Percentiles rank a stretch among this genome's conserved stretches.
These are phyloP conservation scores for Vidua macroura DNA, from an alignment of 2,113 vertebrate genomes.

Conservation along the genomic window DNA sequence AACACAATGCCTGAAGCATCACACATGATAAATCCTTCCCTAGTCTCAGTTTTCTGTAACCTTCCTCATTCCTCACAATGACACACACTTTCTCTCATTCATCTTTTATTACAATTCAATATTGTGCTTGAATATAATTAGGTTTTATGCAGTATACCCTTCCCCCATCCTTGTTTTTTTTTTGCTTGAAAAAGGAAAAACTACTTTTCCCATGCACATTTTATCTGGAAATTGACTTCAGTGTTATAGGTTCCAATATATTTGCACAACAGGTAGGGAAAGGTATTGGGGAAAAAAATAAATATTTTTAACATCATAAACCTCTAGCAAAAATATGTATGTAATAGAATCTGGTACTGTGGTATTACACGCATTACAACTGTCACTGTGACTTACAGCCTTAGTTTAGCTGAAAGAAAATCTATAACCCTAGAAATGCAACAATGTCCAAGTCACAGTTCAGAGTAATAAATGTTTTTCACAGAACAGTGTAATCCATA, in stretches of 20 bases:
- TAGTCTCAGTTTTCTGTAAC: constrained; percentile 77
- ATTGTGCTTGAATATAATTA: constrained; percentile 81
- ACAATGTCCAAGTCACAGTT: constrained; percentile 81
- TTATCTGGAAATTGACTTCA: constrained; percentile 79
- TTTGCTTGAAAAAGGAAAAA: constrained; percentile 61
- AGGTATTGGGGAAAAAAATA: constrained; percentile 75
- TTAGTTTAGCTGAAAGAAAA: constrained; percentile 87
- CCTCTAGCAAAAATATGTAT: constrained; percentile 84
- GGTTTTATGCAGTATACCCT: constrained; percentile 42
- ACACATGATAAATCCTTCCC: constrained; percentile 77
- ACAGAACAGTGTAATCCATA: constrained; percentile 80
- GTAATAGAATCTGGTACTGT: constrained; percentile 83
- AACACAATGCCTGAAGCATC: constrained; percentile 76
- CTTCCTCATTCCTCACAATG: constrained; percentile 79
- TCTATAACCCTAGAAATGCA: constrained; percentile 82
- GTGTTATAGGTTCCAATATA: constrained; percentile 77
- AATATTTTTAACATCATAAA: constrained; percentile 82
- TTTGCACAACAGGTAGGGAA: constrained; percentile 79
- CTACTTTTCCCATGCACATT: constrained; percentile 71
- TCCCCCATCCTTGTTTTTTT: not conserved
- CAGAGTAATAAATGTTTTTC: constrained; percentile 83
- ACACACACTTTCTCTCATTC: constrained; percentile 80
- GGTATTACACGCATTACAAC: constrained; percentile 83
- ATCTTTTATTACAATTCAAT: constrained; percentile 85
- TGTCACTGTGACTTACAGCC: constrained; percentile 84